Evolutionary conservation across 2,797 vertebrate genomes (phyloP), one percentile per base, ranked within the genome.

Genomic region (Bothrops alternatus): DNA sequence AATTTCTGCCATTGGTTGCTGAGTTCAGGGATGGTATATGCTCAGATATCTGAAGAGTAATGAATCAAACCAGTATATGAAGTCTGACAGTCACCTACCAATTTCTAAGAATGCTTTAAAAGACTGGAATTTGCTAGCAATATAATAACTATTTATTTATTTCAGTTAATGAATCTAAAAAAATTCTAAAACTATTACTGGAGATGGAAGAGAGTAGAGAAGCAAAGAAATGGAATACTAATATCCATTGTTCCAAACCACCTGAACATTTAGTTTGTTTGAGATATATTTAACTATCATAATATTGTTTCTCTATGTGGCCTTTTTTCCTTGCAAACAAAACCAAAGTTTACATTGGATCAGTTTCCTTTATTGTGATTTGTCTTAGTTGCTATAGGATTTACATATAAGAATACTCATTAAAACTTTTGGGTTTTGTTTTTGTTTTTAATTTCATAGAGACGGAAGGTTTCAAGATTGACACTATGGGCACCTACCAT

Each of bases 381-480:
- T 90, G 55, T 5, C 10, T 82, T 50, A 2, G 13, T n/a, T 0
- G 0, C n/a, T 18, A 26, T 42, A 57, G 0, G 28, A 20, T 42
- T 91, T 53, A 0, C 8, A 26, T 57, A 37, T 42, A 55, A 37
- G 3, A 6, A 53, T 82, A 85, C 90, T 95, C 94, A 96, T 56
- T 50, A 10, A 18, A 88, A 50, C 37, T 2, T 12, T 20, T 10
- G 86, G 55, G 20, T 53, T 53, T 53, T 53, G 13, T 88, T 61
- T 63, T 63, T 13, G 0, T 82, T 82, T 56, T 93, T 96, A 94
- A 57, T 60, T 96, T 93, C 90, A 50, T 93, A 99, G 99, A 99
- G 98, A 99, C 99, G 37, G 99, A 99, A 97, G 99, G 99, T 93
- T 99, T 99, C 97, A 99, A 99, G 97, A 99, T 99, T 12, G 99